Percentiles rank a stretch among this genome's conserved stretches.
These are phyloP conservation scores for Macrophya alboannulata DNA, from an alignment of 2,888 invertebrate species.

Conservation along the genomic window DNA sequence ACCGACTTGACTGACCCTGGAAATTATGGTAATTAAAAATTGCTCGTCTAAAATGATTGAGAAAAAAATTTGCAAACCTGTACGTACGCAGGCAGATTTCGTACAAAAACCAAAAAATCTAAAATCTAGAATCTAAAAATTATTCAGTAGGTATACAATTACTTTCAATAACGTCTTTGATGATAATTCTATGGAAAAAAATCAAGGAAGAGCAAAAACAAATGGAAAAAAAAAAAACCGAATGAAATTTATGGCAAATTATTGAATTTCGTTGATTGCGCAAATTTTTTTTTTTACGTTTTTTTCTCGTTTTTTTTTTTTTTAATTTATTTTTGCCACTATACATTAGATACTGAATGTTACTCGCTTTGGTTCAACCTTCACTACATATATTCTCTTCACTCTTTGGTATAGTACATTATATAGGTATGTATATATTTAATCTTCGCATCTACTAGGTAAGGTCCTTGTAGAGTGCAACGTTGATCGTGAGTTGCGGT, in stretches of 20 bases:
- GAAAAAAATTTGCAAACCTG: background rate
- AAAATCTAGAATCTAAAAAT: too few species aligned
- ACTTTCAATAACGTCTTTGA: too few species aligned
- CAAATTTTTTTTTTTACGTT: background rate
- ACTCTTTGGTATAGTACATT: background rate
- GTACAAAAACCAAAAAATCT: too few species aligned
- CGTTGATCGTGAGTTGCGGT: background rate
- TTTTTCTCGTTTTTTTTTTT: background rate
- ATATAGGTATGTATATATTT: background rate
- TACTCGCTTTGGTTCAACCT: background rate
- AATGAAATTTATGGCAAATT: too few species aligned
- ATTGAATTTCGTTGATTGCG: too few species aligned
- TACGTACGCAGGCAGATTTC: background rate
- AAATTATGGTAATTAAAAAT: background rate
- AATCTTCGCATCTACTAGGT: constrained; percentile 6
- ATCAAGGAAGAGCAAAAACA: too few species aligned
- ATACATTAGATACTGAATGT: background rate
- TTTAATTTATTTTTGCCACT: background rate
- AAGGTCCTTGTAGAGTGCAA: constrained; percentile 2
- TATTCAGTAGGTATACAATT: too few species aligned
- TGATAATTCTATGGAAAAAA: too few species aligned
- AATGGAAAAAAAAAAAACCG: too few species aligned
- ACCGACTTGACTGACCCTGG: background rate
- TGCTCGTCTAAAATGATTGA: background rate
- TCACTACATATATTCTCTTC: background rate